A percentile compares a stretch with the other conserved stretches of the same genome.
Conservation (phyloP, 2,113 vertebrate species). For the Leptodactylus fuscus region DNA sequence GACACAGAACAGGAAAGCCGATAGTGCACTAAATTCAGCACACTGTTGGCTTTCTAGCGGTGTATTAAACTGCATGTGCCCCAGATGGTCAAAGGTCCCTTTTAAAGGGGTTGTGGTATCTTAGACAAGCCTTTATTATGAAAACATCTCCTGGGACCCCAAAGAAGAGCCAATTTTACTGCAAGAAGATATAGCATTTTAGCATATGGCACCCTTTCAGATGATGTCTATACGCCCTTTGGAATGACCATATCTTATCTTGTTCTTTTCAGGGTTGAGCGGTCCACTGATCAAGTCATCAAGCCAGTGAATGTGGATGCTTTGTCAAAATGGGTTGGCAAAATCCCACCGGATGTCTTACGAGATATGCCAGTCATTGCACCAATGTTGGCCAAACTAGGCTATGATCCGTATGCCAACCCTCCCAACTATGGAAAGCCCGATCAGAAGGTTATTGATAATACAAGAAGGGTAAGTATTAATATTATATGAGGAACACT, state of each 20-base stretch:
- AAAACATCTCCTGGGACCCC: too few relatives aligned
- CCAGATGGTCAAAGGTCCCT: too few relatives aligned
- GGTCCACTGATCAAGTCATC: slow-evolving; percentile 97
- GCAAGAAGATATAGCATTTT: too few relatives aligned
- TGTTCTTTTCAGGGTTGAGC: slow-evolving; percentile 83
- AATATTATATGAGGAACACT: not conserved
- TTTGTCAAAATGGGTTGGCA: slow-evolving; percentile 96
- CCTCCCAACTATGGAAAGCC: slow-evolving; percentile 94
- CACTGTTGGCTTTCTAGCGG: too few relatives aligned
- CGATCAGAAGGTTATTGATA: slow-evolving; percentile 92
- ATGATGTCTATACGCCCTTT: not conserved
- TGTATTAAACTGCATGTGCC: too few relatives aligned
- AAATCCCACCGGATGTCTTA: slow-evolving; percentile 91
- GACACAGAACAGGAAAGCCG: too few relatives aligned
- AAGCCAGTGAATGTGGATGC: slow-evolving; percentile 96
- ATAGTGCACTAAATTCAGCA: too few relatives aligned
- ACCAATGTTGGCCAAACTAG: slow-evolving; percentile 92
- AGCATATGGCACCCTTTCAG: not conserved
- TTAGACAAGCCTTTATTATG: too few relatives aligned
- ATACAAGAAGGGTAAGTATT: slow-evolving; percentile 90
- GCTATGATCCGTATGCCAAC: slow-evolving; percentile 93
- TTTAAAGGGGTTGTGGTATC: too few relatives aligned
- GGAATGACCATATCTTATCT: not conserved
- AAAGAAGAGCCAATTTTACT: too few relatives aligned
- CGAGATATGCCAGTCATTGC: slow-evolving; percentile 93